Evolutionary conservation across 2,113 vertebrate genomes (phyloP).

Genomic region (Panurus biarmicus): DNA sequence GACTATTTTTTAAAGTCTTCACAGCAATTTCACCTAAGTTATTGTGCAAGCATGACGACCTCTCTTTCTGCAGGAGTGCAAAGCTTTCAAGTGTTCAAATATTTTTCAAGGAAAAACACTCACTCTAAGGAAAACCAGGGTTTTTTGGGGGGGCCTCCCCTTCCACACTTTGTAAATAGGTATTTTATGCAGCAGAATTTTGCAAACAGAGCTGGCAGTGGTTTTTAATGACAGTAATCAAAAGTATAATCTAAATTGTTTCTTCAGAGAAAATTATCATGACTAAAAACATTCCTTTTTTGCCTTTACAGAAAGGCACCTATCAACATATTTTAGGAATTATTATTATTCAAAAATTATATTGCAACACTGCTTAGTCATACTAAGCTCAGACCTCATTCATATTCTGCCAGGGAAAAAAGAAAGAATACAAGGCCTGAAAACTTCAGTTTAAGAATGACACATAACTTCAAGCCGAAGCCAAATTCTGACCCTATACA

Average conservation of each 20-base stretch:
- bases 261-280: not conserved
- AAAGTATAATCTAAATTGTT: not conserved
- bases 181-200: not conserved
- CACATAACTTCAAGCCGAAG: not conserved
- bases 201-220: not conserved
- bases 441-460: not conserved
- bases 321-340: not conserved
- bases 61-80: not conserved
- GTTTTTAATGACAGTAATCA: not conserved
- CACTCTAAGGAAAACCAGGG: not conserved
- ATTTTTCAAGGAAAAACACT: not conserved
- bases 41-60: not conserved
- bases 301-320: not conserved
- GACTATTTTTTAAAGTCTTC: not conserved
- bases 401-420: not conserved
- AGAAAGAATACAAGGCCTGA: not conserved
- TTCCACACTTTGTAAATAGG: not conserved
- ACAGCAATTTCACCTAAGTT: not conserved
- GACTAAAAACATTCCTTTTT: not conserved
- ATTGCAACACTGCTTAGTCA: not conserved
- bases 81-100: not conserved
- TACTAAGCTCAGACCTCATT: not conserved
- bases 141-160: not conserved
- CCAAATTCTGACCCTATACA: not conserved
- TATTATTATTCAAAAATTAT: not conserved